These are phyloP conservation scores for Acleris cristana DNA, from an alignment of 2,888 invertebrate genomes.

Conservation along the genomic window DNA sequence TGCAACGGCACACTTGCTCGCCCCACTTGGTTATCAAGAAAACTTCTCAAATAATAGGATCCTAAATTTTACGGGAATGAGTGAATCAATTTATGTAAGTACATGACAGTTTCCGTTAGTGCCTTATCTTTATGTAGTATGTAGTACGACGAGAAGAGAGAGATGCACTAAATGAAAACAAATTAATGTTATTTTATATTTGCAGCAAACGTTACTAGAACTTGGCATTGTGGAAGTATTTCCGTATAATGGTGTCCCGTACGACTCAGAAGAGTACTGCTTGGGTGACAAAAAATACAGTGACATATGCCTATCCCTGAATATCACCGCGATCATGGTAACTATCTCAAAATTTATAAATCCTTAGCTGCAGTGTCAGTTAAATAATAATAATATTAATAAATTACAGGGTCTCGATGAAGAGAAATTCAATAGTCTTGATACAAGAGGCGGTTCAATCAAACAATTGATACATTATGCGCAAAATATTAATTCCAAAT, in stretches of 20 bases:
- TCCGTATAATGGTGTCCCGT: neutral
- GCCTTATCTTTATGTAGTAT: neutral
- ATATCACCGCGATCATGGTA: slow-evolving; percentile 20
- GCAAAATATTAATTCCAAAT: slow-evolving; percentile 45
- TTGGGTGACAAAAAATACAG: slow-evolving; percentile 6
- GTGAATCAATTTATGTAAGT: slow-evolving; percentile 64
- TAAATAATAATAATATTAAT: too few relatives aligned
- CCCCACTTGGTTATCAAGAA: slow-evolving; percentile 63
- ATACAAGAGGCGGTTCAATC: slow-evolving; percentile 42
- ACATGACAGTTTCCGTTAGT: neutral
- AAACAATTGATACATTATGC: slow-evolving; percentile 50
- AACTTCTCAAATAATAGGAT: slow-evolving; percentile 56
- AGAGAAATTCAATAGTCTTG: neutral
- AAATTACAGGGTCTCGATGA: neutral
- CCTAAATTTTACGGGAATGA: slow-evolving; percentile 41
- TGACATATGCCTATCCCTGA: slow-evolving; percentile 14
- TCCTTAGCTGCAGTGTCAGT: too few relatives aligned
- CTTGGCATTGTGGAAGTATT: slow-evolving; percentile 20
- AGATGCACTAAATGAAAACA: too few relatives aligned
- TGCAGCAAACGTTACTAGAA: slow-evolving; percentile 1
- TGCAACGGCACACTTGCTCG: slow-evolving; percentile 63
- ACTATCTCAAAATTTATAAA: neutral
- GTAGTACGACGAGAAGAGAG: too few relatives aligned
- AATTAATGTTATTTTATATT: neutral
- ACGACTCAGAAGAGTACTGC: neutral